phyloP scores from a whole-genome alignment of 2,888 invertebrate genomes.

The Eupeodes latifasciatus region DNA sequence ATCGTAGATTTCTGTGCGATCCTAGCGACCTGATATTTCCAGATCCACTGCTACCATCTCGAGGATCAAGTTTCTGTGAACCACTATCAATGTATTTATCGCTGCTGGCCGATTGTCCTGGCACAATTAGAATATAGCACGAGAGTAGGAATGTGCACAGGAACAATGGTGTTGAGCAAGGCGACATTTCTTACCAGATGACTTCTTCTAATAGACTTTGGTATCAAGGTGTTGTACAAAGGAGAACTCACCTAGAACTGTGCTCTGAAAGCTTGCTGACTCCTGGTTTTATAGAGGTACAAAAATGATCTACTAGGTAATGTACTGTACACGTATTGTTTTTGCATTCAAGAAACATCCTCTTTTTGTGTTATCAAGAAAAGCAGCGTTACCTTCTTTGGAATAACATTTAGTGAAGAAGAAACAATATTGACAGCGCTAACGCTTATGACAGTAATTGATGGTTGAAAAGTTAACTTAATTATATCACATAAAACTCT shows the following conservation, averaged over 20 bases:
- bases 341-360: conserved; percentile 13
- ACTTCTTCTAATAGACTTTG: neutral
- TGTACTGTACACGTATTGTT: neutral
- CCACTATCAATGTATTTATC: conserved; percentile 68
- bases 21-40: conserved; percentile 44
- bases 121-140: conserved; percentile 56
- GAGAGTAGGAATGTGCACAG: conserved; percentile 54
- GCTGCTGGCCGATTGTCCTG: conserved; percentile 56
- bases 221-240: neutral
- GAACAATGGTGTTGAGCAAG: conserved; percentile 56
- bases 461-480: conserved; percentile 68
- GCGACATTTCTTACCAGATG: conserved; percentile 41
- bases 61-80: conserved; percentile 51
- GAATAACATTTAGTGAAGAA: conserved; percentile 6
- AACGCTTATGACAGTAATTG: conserved; percentile 66
- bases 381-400: neutral
- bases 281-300: conserved; percentile 56
- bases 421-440: conserved; percentile 44
- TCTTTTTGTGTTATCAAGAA: neutral
- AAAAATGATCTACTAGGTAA: neutral
- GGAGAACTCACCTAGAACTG: conserved; percentile 43
- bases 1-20: conserved; percentile 78
- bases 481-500: conserved; percentile 27
- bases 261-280: conserved; percentile 20
- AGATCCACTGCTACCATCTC: conserved; percentile 35